These are phyloP conservation scores for Anabas testudineus DNA, from an alignment of 2,797 vertebrate genomes.

Conservation along the genomic window DNA sequence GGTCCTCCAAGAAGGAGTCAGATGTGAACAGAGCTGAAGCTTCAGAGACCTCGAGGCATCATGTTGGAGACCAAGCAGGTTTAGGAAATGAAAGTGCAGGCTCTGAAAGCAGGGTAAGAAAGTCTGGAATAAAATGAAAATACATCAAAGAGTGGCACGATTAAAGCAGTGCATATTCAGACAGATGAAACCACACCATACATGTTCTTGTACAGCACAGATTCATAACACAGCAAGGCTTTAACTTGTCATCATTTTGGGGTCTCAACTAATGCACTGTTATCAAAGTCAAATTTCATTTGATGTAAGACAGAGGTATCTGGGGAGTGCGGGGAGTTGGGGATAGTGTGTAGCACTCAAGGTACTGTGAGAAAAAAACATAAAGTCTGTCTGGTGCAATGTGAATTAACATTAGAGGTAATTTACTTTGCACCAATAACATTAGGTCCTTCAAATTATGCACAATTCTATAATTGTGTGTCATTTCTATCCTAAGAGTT, in stretches of 20 bases:
- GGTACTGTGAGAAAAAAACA: too few species aligned
- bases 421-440: not conserved
- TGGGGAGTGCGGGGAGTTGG: too few species aligned
- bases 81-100: constrained; percentile 34
- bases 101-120: constrained; percentile 54
- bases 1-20: constrained; percentile 49
- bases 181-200: not conserved
- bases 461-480: not conserved
- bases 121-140: not conserved
- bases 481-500: not conserved
- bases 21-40: constrained; percentile 39
- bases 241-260: too few species aligned
- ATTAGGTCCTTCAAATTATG: not conserved
- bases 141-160: not conserved
- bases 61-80: constrained; percentile 23
- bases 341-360: too few species aligned
- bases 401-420: not conserved
- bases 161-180: not conserved
- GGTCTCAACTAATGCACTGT: too few species aligned
- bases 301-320: too few species aligned
- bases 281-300: too few species aligned
- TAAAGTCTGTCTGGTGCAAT: too few species aligned
- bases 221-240: not conserved
- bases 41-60: constrained; percentile 33
- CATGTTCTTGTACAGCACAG: not conserved